Conservation (phyloP, 1,140 invertebrate genomes). For the Lordiphosa collinella region DNA sequence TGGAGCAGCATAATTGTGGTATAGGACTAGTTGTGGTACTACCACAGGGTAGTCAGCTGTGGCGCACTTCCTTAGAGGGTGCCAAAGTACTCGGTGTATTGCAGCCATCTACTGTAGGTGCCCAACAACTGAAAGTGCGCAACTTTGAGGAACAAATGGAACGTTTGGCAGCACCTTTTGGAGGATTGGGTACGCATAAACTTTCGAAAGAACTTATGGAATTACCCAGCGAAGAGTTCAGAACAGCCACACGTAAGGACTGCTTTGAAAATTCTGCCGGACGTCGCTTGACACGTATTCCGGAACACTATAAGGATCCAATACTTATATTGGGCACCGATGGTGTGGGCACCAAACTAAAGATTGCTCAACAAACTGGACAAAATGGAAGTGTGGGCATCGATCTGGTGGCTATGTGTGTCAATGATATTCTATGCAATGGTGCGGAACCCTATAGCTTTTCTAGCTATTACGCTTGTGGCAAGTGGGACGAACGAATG, state of each 20-base stretch:
- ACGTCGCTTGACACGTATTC: conserved; percentile 47
- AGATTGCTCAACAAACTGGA: conserved; percentile 91
- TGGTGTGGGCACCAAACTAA: conserved; percentile 98
- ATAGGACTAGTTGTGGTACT: conserved; percentile 92
- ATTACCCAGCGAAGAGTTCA: neutral
- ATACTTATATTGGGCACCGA: conserved; percentile 96
- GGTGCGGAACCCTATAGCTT: conserved; percentile 97
- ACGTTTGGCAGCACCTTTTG: conserved; percentile 36
- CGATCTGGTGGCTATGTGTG: conserved; percentile 99
- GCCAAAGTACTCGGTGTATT: conserved; percentile 67
- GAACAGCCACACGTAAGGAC: conserved; percentile 13
- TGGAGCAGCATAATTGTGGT: conserved; percentile 96
- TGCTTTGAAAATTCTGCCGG: conserved; percentile 48
- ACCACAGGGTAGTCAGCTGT: conserved; percentile 42
- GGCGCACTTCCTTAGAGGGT: conserved; percentile 45
- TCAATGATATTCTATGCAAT: conserved; percentile 97
- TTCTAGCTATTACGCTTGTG: conserved; percentile 97
- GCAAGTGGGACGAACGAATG: conserved; percentile 86
- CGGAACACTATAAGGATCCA: conserved; percentile 86
- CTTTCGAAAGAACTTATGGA: conserved; percentile 27
- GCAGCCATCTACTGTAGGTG: conserved; percentile 12
- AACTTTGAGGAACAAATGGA: conserved; percentile 58
- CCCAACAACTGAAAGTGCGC: conserved; percentile 35
- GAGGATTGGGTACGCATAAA: conserved; percentile 18
- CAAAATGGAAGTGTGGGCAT: conserved; percentile 92